Evolutionary conservation across 2,888 invertebrate genomes (phyloP).

Genomic region (Clistopyga incitator): DNA sequence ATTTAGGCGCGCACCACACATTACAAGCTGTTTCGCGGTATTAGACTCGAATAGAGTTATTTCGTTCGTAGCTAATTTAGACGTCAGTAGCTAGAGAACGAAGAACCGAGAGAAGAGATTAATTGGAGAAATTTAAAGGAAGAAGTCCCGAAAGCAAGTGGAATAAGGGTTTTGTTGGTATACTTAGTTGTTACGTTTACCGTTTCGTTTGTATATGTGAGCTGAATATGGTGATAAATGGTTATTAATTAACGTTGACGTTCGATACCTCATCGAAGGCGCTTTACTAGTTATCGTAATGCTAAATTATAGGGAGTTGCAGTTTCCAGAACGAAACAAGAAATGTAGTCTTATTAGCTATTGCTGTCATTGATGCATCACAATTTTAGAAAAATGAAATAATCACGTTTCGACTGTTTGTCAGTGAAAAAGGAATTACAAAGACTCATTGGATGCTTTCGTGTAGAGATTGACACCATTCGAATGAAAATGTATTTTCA

Average conservation of each 20-base stretch:
- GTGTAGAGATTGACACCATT: too few relatives aligned
- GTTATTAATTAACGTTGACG: conserved; percentile 68
- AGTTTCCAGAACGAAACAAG: conserved; percentile 18
- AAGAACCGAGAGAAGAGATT: neutral
- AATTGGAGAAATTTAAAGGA: neutral
- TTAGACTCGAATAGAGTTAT: conserved; percentile 30
- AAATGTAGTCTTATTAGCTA: neutral
- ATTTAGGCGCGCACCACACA: conserved; percentile 15
- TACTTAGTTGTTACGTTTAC: conserved; percentile 61
- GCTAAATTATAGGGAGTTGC: conserved; percentile 55
- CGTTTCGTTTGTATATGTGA: conserved; percentile 63
- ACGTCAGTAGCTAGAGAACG: conserved; percentile 8
- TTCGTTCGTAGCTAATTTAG: conserved; percentile 44
- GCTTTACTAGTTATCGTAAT: conserved; percentile 63
- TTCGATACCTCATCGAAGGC: conserved; percentile 60
- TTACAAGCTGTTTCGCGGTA: conserved; percentile 27
- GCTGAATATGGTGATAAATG: conserved; percentile 63
- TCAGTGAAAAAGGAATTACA: conserved; percentile 7
- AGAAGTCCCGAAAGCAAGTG: neutral
- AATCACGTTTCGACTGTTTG: neutral
- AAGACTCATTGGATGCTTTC: conserved; percentile 19
- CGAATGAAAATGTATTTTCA: too few relatives aligned
- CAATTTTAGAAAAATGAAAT: neutral
- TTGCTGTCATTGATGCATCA: neutral
- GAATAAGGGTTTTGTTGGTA: conserved; percentile 12